These are phyloP conservation scores for Hephaestus fuliginosus DNA, from an alignment of 2,797 vertebrate species.

Conservation along the genomic window DNA sequence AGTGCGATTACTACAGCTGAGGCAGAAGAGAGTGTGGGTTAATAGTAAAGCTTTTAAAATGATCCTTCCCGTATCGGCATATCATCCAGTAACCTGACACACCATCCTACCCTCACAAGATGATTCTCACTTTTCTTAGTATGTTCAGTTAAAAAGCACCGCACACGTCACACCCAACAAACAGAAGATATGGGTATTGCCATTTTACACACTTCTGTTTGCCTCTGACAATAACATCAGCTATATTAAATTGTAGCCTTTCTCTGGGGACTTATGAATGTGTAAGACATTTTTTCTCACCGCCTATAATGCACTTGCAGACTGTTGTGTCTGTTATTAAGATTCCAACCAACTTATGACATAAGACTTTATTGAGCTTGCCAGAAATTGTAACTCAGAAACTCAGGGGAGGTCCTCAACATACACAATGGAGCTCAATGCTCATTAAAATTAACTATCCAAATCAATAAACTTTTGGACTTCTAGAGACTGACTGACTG, in stretches of 20 bases:
- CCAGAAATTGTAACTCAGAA: constrained; percentile 23
- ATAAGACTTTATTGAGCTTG: constrained; percentile 34
- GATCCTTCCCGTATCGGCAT: constrained; percentile 29
- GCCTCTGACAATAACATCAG: not conserved
- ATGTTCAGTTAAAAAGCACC: constrained; percentile 3
- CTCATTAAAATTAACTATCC: constrained; percentile 42
- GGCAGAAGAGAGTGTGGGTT: constrained; percentile 19
- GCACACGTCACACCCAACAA: not conserved
- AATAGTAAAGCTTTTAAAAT: constrained; percentile 45
- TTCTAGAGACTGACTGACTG: constrained; percentile 23
- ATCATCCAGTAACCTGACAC: constrained; percentile 46
- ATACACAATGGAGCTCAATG: constrained; percentile 19
- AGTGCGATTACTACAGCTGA: constrained; percentile 31
- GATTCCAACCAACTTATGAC: constrained; percentile 10
- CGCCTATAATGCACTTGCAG: constrained; percentile 27
- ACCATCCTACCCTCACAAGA: constrained; percentile 16
- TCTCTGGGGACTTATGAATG: not conserved
- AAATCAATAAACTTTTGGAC: constrained; percentile 37
- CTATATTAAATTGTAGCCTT: constrained; percentile 3
- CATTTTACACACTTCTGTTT: constrained; percentile 12
- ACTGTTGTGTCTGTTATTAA: constrained; percentile 13
- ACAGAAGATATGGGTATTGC: not conserved
- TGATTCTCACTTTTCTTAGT: constrained; percentile 26
- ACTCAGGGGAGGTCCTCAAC: constrained; percentile 18
- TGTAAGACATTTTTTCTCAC: constrained; percentile 5